Conservation (phyloP, 2,797 vertebrate species). For the Heteromormyrus szaboi region DNA sequence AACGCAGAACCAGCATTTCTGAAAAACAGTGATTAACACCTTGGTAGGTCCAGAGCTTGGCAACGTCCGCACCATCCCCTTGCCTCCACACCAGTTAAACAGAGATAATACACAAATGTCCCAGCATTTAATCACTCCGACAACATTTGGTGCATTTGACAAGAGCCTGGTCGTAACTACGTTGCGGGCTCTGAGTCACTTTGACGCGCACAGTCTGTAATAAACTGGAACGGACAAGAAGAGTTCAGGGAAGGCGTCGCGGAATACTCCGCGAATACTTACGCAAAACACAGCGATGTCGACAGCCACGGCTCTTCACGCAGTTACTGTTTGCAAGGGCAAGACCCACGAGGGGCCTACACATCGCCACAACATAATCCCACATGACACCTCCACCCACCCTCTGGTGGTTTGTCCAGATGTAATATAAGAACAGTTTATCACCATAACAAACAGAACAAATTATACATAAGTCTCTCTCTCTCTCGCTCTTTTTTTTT, state of each 20-base stretch:
- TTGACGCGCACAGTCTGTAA: background rate
- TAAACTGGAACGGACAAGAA: background rate
- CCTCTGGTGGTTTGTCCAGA: background rate
- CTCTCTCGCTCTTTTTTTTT: background rate
- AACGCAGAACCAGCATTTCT: background rate
- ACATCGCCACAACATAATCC: background rate
- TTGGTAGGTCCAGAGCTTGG: background rate
- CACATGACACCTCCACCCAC: background rate
- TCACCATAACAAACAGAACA: background rate
- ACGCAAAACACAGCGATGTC: background rate
- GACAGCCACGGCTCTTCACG: background rate
- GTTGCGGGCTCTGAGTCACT: background rate
- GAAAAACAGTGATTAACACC: background rate
- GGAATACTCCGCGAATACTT: background rate
- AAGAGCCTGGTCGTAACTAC: background rate
- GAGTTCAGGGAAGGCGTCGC: background rate
- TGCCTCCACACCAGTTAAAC: background rate
- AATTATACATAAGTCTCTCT: background rate
- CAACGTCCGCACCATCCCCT: background rate
- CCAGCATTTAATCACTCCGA: constrained; percentile 8
- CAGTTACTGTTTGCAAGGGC: background rate
- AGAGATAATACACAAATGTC: background rate
- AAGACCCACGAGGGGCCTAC: background rate
- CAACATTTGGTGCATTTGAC: constrained; percentile 8
- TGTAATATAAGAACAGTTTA: background rate